These are phyloP conservation scores for Xestia sexstrigata DNA, from an alignment of 2,888 invertebrate species.

Conservation along the genomic window DNA sequence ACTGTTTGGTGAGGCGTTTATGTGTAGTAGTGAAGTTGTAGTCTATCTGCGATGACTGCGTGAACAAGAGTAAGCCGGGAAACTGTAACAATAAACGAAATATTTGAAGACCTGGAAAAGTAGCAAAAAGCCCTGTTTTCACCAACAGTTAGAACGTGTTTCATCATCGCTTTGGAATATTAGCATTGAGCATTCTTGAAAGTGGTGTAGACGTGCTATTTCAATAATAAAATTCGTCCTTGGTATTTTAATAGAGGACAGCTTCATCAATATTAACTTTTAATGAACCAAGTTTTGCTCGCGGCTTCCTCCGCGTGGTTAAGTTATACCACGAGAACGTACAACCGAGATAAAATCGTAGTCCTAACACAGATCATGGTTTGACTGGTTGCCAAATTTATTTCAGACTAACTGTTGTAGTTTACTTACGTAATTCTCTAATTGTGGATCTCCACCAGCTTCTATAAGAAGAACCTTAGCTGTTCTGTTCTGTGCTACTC, in stretches of 20 bases:
- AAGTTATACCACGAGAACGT: not conserved
- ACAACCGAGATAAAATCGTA: not conserved
- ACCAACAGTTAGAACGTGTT: too few species aligned
- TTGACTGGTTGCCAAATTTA: not conserved
- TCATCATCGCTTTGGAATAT: too few species aligned
- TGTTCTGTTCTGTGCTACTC: constrained; percentile 19
- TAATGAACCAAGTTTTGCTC: not conserved
- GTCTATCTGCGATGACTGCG: not conserved
- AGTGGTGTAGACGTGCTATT: too few species aligned
- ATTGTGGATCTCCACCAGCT: constrained; percentile 13
- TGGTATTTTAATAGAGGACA: too few species aligned
- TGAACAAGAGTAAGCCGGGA: constrained; percentile 10
- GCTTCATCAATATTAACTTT: too few species aligned
- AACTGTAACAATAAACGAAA: not conserved
- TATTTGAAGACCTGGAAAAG: not conserved
- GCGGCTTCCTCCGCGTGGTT: not conserved
- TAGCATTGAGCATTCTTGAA: too few species aligned
- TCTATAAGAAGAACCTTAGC: constrained; percentile 28
- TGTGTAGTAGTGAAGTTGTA: constrained; percentile 19
- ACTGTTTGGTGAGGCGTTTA: not conserved
- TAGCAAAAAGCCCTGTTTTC: not conserved
- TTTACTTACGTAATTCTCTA: constrained; percentile 16
- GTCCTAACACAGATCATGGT: not conserved
- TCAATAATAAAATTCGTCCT: too few species aligned
- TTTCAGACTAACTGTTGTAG: not conserved